Evolutionary conservation across 2,113 vertebrate species (phyloP).

Genomic region (Xiphophorus maculatus): DNA sequence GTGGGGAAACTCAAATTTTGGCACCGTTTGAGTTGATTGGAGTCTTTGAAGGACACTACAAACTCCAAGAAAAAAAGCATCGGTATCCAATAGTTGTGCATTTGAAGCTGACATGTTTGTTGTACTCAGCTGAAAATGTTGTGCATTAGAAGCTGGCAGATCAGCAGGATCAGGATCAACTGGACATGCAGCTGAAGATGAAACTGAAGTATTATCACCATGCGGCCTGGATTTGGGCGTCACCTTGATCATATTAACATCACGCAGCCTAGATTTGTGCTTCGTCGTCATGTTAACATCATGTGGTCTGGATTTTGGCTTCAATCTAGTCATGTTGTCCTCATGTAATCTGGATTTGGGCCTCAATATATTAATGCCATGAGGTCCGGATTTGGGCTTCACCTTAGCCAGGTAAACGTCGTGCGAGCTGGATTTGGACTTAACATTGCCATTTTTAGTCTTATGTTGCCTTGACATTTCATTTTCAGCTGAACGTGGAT

Average conservation of each 20-base stretch:
- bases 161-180: neutral
- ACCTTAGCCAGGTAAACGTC: neutral
- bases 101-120: neutral
- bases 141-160: neutral
- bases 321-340: neutral
- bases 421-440: neutral
- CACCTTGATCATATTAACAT: neutral
- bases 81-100: slow-evolving; percentile 19
- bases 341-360: neutral
- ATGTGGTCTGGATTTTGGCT: neutral
- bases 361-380: neutral
- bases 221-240: neutral
- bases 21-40: slow-evolving; percentile 7
- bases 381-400: neutral
- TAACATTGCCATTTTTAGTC: neutral
- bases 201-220: neutral
- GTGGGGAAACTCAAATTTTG: neutral
- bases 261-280: too few species aligned
- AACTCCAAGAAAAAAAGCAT: slow-evolving; percentile 53
- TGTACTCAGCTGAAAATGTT: slow-evolving; percentile 37
- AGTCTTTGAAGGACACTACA: slow-evolving; percentile 57
- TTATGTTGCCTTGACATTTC: rapidly evolving
- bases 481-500: slow-evolving; percentile 34
- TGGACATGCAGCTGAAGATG: neutral
- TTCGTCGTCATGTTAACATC: neutral